These are phyloP conservation scores for Lethrus apterus DNA, from an alignment of 1,140 invertebrate genomes.

Conservation along the genomic window DNA sequence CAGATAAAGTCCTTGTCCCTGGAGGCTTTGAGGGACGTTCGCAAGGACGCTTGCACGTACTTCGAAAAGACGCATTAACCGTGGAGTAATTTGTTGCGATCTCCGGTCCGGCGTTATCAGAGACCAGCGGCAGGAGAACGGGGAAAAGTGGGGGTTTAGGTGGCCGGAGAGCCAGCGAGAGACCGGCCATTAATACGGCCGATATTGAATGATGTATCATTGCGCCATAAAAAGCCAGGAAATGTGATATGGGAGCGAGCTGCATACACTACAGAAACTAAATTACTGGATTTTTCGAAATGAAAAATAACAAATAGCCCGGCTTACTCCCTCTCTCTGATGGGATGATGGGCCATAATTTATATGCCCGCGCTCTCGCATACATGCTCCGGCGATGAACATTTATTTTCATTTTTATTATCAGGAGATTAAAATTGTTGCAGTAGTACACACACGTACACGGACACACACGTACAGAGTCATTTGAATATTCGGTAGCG, in stretches of 20 bases:
- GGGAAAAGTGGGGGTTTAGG: not conserved
- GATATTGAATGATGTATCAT: slow-evolving; percentile 44
- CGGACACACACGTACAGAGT: slow-evolving; percentile 30
- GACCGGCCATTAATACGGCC: slow-evolving; percentile 40
- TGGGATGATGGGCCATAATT: slow-evolving; percentile 41
- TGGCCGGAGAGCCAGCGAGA: slow-evolving; percentile 5
- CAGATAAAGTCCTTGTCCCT: too few relatives aligned
- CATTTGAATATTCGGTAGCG: slow-evolving; percentile 39
- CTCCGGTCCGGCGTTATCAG: not conserved
- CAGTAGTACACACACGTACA: too few relatives aligned
- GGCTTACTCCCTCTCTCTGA: slow-evolving; percentile 35
- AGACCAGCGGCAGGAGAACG: not conserved
- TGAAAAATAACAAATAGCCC: slow-evolving; percentile 43
- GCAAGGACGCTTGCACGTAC: not conserved
- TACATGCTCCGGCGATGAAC: slow-evolving; percentile 35
- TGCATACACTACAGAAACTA: slow-evolving; percentile 39
- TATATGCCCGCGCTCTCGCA: slow-evolving; percentile 29
- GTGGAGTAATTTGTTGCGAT: too few relatives aligned
- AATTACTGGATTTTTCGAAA: slow-evolving; percentile 43
- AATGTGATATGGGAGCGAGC: slow-evolving; percentile 40
- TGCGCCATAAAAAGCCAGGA: slow-evolving; percentile 42
- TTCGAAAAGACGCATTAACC: too few relatives aligned
- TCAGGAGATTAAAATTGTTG: slow-evolving; percentile 42
- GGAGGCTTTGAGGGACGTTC: not conserved
- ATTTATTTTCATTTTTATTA: slow-evolving; percentile 43